Evolutionary conservation across 2,797 vertebrate species (phyloP).

Genomic region (Smutsia temminckii): DNA sequence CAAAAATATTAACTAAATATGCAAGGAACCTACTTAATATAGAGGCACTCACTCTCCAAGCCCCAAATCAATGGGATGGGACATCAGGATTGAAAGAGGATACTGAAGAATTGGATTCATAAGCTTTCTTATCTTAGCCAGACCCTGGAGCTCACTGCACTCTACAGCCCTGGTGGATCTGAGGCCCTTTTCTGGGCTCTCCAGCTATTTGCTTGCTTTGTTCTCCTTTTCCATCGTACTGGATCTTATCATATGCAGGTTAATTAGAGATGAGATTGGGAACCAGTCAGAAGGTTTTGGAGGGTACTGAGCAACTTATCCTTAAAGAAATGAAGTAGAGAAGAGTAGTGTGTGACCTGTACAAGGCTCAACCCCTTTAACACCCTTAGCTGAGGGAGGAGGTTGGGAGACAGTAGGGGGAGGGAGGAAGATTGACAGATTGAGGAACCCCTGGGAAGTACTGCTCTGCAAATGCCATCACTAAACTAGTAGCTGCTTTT

Average conservation of each 20-base stretch:
- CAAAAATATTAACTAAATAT: conserved; percentile 49
- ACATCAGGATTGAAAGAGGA: conserved; percentile 26
- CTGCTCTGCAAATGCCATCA: conserved; percentile 21
- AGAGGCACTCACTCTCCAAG: conserved; percentile 19
- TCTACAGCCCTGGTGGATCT: background rate
- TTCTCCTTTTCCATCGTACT: conserved; percentile 16
- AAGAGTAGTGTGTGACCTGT: conserved; percentile 4
- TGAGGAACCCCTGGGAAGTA: background rate
- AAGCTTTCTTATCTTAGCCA: conserved; percentile 28
- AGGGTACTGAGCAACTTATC: background rate
- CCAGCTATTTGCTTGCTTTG: conserved; percentile 5
- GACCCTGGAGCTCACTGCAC: background rate
- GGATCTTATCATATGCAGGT: conserved; percentile 42
- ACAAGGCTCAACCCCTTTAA: background rate
- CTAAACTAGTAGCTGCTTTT: conserved; percentile 43
- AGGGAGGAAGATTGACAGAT: background rate
- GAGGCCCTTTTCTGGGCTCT: background rate
- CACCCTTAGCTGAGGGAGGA: background rate
- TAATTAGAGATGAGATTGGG: conserved; percentile 54
- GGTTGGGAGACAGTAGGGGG: background rate
- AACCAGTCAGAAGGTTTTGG: conserved; percentile 31
- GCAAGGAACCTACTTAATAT: conserved; percentile 46
- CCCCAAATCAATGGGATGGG: conserved; percentile 17
- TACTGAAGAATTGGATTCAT: background rate
- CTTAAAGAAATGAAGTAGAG: conserved; percentile 8